Evolutionary conservation across 2,888 invertebrate species (phyloP).

Genomic region (Latrodectus hesperus): DNA sequence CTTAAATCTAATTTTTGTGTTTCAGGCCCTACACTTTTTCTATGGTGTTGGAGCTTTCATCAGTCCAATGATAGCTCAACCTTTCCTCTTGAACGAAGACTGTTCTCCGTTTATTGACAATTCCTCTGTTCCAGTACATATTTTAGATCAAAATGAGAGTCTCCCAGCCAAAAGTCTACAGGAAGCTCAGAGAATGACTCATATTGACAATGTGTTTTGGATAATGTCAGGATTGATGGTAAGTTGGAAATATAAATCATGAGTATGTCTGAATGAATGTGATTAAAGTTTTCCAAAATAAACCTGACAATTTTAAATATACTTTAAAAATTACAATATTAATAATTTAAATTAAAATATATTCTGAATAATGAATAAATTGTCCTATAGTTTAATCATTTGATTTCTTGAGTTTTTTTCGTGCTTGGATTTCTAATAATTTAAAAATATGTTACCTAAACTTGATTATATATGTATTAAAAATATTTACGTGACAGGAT

Average conservation of each 20-base stretch:
- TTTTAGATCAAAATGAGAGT: conserved; percentile 44
- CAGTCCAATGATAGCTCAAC: conserved; percentile 77
- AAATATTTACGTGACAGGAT: too few relatives aligned
- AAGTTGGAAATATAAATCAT: conserved; percentile 1
- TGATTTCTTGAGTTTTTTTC: not conserved
- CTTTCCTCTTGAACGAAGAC: conserved; percentile 76
- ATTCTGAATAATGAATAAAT: not conserved
- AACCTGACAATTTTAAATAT: too few relatives aligned
- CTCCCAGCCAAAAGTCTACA: conserved; percentile 62
- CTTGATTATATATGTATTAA: not conserved
- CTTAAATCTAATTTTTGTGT: not conserved
- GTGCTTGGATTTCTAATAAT: not conserved
- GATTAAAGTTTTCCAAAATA: too few relatives aligned
- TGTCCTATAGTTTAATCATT: not conserved
- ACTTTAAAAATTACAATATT: not conserved
- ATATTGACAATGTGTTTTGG: conserved; percentile 76
- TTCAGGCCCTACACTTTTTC: conserved; percentile 77
- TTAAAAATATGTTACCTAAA: not conserved
- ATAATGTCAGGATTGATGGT: conserved; percentile 76
- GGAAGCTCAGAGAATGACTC: conserved; percentile 73
- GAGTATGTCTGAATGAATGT: too few relatives aligned
- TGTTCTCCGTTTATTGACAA: conserved; percentile 73
- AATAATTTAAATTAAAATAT: not conserved
- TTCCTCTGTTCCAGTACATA: conserved; percentile 26
- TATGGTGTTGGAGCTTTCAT: conserved; percentile 77